These are phyloP conservation scores for Phenganax stokvisi DNA, from an alignment of 92 coral and sea anemone genomes.

Conservation along the genomic window DNA sequence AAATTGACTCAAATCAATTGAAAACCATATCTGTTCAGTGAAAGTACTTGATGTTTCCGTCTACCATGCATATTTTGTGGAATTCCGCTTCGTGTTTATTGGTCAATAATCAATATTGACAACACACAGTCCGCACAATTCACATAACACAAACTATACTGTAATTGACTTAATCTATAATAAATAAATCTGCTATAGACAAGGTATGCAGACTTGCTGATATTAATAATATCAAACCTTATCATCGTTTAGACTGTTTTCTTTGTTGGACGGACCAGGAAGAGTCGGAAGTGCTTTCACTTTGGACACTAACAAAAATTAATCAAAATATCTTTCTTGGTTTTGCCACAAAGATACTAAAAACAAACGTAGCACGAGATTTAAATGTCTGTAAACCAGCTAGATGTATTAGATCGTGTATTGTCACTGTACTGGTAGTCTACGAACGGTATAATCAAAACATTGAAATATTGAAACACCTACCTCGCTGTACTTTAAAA, in stretches of 20 bases:
- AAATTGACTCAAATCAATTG: too few species aligned
- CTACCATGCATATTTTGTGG: not conserved
- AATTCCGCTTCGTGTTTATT: conserved; percentile 3
- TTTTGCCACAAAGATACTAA: not conserved
- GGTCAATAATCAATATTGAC: not conserved
- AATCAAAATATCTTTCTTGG: conserved; percentile 15
- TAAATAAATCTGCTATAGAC: not conserved
- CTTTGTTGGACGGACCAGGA: conserved; percentile 36
- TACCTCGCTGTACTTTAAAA: conserved; percentile 90
- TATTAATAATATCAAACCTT: conserved; percentile 17
- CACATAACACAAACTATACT: not conserved
- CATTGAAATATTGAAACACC: conserved; percentile 16
- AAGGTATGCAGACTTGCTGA: not conserved
- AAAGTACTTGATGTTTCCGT: not conserved
- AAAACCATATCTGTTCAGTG: too few species aligned
- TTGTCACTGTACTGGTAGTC: not conserved
- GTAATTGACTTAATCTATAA: conserved; percentile 1
- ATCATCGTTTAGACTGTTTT: conserved; percentile 1
- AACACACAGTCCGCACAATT: conserved; percentile 1
- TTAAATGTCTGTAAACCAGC: not conserved
- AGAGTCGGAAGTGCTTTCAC: conserved; percentile 80
- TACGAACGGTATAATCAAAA: not conserved
- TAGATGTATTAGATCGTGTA: not conserved
- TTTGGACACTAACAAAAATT: conserved; percentile 66
- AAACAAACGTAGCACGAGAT: not conserved